Base-by-base conservation (phyloP, 2,797 vertebrate species). In the Artibeus jamaicensis region DNA sequence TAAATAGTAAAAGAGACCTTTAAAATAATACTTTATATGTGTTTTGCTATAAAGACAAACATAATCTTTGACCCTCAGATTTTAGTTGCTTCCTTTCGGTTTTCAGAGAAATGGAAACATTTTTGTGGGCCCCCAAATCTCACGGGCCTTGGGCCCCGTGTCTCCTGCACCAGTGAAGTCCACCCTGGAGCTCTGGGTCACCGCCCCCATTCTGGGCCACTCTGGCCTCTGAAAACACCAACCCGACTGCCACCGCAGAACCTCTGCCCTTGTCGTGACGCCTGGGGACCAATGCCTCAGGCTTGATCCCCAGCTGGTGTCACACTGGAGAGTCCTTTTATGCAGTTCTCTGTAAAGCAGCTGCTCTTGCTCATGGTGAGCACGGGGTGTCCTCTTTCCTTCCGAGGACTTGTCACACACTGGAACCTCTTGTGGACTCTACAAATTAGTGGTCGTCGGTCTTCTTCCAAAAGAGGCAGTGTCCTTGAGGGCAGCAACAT, bases 31-130 rank as follows among this genome's bases (percentile, higher is more conserved):
- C 10, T 87, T 62, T 34, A 53, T 6, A 24, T 37, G 19, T 42
- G n/a, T 18, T 21, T 81, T 34, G 65, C 37, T 53, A 16, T 42
- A 50, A 39, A 9, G 24, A n/a, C 42, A 82, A 82, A 78, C 39
- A 77, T 6, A 24, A 9, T 62, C 19, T 70, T 76, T 88, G 65
- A 59, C 21, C 24, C 8, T 84, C 16, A 74, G 55, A 78, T 82
- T 86, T 81, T 2, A 55, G 74, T 34, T 55, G 46, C 76, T 88
- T 91, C 26, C 22, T 87, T 55, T 70, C 26, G 42, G 37, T 53
- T 91, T 70, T 44, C 50, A 77, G 53, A 70, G 29, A 87, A 50
- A 92, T 68, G 44, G 55, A 29, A 34, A 90, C 18, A 39, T 18
- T 34, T 86, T 53, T 34, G 11, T 15, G 44, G 37, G 6, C 1